These are phyloP conservation scores for Aphidoletes aphidimyza DNA, from an alignment of 2,888 invertebrate genomes.

Conservation along the genomic window DNA sequence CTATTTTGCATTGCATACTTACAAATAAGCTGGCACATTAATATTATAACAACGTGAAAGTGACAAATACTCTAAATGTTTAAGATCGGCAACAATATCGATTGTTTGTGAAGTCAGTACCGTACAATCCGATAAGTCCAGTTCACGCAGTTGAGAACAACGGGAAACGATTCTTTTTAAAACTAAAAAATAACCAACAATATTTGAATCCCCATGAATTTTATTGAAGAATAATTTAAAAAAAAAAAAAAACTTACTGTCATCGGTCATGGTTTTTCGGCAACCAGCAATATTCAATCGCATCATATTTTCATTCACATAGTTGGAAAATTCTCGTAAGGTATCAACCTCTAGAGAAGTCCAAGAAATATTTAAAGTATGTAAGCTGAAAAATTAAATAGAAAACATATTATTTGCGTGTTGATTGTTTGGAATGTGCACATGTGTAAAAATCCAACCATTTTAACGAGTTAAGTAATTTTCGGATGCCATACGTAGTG, in stretches of 20 bases:
- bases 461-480: constrained; percentile 69
- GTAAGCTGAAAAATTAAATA: constrained; percentile 68
- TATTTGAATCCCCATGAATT: not conserved
- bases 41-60: constrained; percentile 85
- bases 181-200: constrained; percentile 69
- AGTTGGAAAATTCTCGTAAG: constrained; percentile 71
- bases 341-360: constrained; percentile 73
- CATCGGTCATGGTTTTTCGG: constrained; percentile 77
- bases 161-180: constrained; percentile 72
- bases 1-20: too few relatives aligned
- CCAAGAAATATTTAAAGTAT: constrained; percentile 86
- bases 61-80: constrained; percentile 79
- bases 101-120: constrained; percentile 74
- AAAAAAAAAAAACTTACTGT: constrained; percentile 70
- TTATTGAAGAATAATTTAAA: not conserved
- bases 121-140: constrained; percentile 90
- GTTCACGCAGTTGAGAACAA: constrained; percentile 79
- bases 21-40: constrained; percentile 76
- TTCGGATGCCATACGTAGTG: constrained; percentile 71
- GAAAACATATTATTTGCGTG: not conserved
- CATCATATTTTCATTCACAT: constrained; percentile 74
- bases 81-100: constrained; percentile 69
- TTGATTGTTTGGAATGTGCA: not conserved
- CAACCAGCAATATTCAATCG: constrained; percentile 87
- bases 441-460: too few relatives aligned